phyloP scores from a whole-genome alignment of 2,888 invertebrate species.

The Callyntrura sp. region DNA sequence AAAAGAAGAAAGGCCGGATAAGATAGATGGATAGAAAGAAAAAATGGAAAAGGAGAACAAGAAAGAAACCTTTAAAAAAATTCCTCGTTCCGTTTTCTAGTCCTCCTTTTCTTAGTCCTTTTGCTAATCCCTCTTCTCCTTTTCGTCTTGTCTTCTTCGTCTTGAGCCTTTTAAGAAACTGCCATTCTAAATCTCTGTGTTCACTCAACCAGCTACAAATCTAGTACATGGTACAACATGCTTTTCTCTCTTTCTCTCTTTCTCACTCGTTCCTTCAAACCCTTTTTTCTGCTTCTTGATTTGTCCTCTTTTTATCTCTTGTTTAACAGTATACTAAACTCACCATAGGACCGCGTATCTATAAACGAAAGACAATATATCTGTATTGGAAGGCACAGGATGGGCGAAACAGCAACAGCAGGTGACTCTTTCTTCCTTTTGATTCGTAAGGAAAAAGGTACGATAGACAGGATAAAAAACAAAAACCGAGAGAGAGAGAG shows the following conservation, averaged over 20 bases:
- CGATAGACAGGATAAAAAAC: conserved; percentile 57
- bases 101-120: conserved; percentile 71
- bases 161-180: conserved; percentile 80
- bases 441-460: conserved; percentile 27
- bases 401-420: conserved; percentile 68
- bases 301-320: conserved; percentile 67
- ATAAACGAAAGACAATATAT: background rate
- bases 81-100: conserved; percentile 63
- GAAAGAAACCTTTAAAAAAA: conserved; percentile 66
- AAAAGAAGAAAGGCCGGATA: conserved; percentile 49
- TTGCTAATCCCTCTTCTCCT: conserved; percentile 78
- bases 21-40: conserved; percentile 42
- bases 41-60: conserved; percentile 49
- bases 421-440: conserved; percentile 69
- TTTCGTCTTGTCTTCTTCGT: conserved; percentile 67
- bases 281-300: conserved; percentile 76
- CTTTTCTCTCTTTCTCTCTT: conserved; percentile 60
- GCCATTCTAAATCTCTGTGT: conserved; percentile 80
- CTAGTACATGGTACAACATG: conserved; percentile 77
- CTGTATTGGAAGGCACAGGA: conserved; percentile 17
- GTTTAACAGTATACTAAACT: conserved; percentile 35
- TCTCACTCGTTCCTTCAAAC: conserved; percentile 56
- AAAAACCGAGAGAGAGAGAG: background rate
- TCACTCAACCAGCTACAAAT: conserved; percentile 76
- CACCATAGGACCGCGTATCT: too few relatives aligned